A percentile compares a stretch with the other conserved stretches of the same genome.
phyloP scores from a whole-genome alignment of 2,888 invertebrate genomes.

The Carabus problematicus region DNA sequence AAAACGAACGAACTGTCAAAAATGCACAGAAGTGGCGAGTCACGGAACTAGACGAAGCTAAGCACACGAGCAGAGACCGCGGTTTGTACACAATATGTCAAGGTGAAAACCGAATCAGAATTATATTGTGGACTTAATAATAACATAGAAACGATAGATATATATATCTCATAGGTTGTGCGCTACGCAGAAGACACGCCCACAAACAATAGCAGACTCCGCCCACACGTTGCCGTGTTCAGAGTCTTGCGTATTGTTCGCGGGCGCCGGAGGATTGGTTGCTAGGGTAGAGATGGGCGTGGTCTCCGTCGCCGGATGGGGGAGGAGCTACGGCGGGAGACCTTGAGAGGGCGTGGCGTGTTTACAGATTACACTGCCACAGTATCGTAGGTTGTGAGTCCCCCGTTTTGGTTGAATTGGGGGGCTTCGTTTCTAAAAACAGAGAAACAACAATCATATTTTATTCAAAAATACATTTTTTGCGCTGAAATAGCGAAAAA shows the following conservation, averaged over 20 bases:
- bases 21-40: too few species aligned
- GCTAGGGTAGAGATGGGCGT: neutral
- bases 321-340: conserved; percentile 40
- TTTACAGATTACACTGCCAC: conserved; percentile 97
- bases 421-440: conserved; percentile 89
- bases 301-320: neutral
- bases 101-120: too few species aligned
- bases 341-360: conserved; percentile 29
- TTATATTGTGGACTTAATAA: too few species aligned
- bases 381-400: conserved; percentile 98
- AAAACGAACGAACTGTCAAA: neutral
- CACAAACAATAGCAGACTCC: too few species aligned
- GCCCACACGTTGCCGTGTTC: too few species aligned
- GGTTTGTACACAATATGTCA: too few species aligned
- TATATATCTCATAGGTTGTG: conserved; percentile 21
- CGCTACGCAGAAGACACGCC: conserved; percentile 14
- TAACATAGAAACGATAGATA: too few species aligned
- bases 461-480: too few species aligned
- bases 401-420: conserved; percentile 77
- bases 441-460: conserved; percentile 30
- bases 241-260: neutral
- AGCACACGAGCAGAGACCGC: too few species aligned
- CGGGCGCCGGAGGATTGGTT: neutral
- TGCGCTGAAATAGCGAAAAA: too few species aligned
- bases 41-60: too few species aligned